phyloP scores from a whole-genome alignment of 2,797 vertebrate genomes.

The Thunnus albacares region DNA sequence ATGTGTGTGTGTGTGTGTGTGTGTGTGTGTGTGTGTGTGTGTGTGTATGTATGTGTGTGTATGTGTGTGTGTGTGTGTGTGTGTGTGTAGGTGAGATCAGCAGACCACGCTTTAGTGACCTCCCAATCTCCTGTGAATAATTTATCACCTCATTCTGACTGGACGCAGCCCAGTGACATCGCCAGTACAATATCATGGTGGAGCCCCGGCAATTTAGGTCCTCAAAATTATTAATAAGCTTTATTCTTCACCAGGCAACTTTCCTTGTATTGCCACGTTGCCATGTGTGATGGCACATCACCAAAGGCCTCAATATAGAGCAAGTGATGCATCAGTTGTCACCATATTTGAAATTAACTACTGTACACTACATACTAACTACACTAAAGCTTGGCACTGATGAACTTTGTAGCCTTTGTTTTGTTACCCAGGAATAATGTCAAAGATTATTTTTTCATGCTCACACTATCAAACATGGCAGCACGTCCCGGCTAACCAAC shows the following conservation, averaged over 20 bases:
- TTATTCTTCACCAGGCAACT: conserved; percentile 19
- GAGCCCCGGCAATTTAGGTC: conserved; percentile 39
- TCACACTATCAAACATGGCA: conserved; percentile 11
- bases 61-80: conserved; percentile 11
- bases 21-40: conserved; percentile 10
- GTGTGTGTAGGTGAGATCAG: conserved; percentile 46
- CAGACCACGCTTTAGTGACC: conserved; percentile 73
- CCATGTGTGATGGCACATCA: conserved; percentile 2
- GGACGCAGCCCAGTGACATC: conserved; percentile 66
- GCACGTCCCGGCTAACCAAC: background rate
- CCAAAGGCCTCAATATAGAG: conserved; percentile 18
- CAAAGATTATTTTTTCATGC: conserved; percentile 13
- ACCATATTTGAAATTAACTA: conserved; percentile 4
- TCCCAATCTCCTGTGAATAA: conserved; percentile 79
- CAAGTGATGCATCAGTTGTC: conserved; percentile 9
- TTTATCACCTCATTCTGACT: conserved; percentile 76
- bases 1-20: background rate
- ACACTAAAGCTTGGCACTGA: conserved; percentile 19
- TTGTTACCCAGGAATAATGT: background rate
- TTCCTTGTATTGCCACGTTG: conserved; percentile 4
- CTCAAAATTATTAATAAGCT: conserved; percentile 62
- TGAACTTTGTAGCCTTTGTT: conserved; percentile 6
- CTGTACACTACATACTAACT: background rate
- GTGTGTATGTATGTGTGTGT: conserved; percentile 24
- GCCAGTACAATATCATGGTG: conserved; percentile 48